These are phyloP conservation scores for Anguilla japonica DNA, from an alignment of 2,113 vertebrate species.

Conservation along the genomic window DNA sequence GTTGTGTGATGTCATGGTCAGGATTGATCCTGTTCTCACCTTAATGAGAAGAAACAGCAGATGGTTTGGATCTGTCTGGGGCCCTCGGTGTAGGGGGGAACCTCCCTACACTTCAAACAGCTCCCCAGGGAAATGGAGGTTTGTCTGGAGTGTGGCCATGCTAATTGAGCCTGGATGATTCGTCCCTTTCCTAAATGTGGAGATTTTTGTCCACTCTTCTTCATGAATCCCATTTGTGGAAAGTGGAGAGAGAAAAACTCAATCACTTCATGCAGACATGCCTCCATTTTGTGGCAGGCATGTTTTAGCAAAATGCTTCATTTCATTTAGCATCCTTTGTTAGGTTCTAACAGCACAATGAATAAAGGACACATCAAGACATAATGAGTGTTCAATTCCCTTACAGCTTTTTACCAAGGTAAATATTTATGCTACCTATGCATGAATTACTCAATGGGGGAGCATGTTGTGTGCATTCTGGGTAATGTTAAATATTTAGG, in stretches of 20 bases:
- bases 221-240: background rate
- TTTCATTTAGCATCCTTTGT: too few species aligned
- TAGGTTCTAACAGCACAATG: too few species aligned
- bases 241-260: background rate
- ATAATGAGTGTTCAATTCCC: too few species aligned
- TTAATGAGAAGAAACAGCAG: conserved; percentile 62
- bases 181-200: background rate
- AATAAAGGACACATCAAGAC: too few species aligned
- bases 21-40: conserved; percentile 56
- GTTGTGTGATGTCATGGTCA: conserved; percentile 61
- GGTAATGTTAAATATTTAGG: conserved; percentile 45
- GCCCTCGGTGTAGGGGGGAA: background rate
- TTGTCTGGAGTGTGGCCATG: background rate
- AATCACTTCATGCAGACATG: background rate
- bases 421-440: background rate
- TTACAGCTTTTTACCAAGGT: background rate
- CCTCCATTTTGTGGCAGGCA: background rate
- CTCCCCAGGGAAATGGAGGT: background rate
- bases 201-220: background rate
- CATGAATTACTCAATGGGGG: too few species aligned
- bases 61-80: conserved; percentile 59
- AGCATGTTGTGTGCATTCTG: conserved; percentile 37
- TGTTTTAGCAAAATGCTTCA: background rate
- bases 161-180: background rate
- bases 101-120: background rate